Conservation (phyloP, 2,888 invertebrate species). For the Caenorhabditis afra region DNA sequence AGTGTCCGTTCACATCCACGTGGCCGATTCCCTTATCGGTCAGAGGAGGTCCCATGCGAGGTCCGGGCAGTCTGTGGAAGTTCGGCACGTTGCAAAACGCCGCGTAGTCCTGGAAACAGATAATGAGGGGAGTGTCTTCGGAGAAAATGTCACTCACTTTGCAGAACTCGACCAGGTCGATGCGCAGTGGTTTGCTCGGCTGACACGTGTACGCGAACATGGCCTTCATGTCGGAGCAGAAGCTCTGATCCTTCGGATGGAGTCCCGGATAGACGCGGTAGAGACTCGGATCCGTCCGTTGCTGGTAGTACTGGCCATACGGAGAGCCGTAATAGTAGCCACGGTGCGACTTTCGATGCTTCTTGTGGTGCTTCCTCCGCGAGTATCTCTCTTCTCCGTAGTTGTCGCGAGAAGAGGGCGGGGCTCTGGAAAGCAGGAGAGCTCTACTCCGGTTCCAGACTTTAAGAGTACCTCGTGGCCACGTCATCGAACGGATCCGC, state of each 20-base stretch:
- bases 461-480: conserved; percentile 24
- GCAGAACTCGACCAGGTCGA: conserved; percentile 76
- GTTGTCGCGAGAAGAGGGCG: conserved; percentile 34
- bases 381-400: conserved; percentile 32
- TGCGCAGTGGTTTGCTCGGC: conserved; percentile 73
- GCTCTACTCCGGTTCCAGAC: not conserved
- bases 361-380: conserved; percentile 43
- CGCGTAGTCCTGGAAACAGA: conserved; percentile 69
- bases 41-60: conserved; percentile 69
- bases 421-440: conserved; percentile 26
- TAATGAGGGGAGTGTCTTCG: not conserved
- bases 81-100: conserved; percentile 72
- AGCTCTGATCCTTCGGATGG: conserved; percentile 63
- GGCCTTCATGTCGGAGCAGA: conserved; percentile 70
- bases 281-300: conserved; percentile 27
- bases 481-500: conserved; percentile 48
- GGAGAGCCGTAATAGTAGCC: conserved; percentile 35
- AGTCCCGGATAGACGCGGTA: conserved; percentile 65
- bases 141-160: conserved; percentile 63
- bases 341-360: conserved; percentile 30
- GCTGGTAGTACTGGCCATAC: conserved; percentile 47
- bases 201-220: conserved; percentile 75
- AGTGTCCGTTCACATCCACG: conserved; percentile 72
- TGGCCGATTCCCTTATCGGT: conserved; percentile 64
- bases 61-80: conserved; percentile 74